Conservation (phyloP, 2,113 vertebrate genomes). For the Stictonetta naevosa region DNA sequence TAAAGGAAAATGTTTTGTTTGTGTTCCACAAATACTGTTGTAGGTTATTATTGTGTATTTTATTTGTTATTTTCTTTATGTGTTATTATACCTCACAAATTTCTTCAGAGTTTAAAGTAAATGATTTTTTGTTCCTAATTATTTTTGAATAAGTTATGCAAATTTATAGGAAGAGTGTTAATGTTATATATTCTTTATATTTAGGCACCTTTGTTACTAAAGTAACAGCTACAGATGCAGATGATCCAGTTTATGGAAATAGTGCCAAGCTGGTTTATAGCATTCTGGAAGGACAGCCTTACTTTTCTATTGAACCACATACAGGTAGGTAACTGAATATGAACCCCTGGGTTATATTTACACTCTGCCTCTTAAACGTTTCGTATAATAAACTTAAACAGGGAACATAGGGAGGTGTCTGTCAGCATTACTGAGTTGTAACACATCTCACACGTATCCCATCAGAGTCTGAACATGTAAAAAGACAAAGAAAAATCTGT, state of each 20-base stretch:
- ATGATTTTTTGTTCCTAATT: not conserved
- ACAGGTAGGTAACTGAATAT: slow-evolving; percentile 82
- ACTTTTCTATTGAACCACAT: slow-evolving; percentile 96
- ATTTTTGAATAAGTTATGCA: not conserved
- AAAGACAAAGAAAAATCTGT: not conserved
- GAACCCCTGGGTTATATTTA: not conserved
- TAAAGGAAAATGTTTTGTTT: slow-evolving; percentile 21
- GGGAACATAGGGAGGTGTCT: not conserved
- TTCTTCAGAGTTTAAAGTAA: not conserved
- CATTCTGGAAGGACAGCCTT: slow-evolving; percentile 97
- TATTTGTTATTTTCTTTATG: not conserved
- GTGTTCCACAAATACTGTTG: not conserved
- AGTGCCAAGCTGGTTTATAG: slow-evolving; percentile 97
- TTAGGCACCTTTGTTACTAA: slow-evolving; percentile 94
- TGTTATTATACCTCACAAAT: not conserved
- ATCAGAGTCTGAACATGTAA: not conserved
- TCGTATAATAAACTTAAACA: not conserved
- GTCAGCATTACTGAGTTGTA: not conserved
- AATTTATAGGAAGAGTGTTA: not conserved
- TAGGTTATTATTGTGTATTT: not conserved
- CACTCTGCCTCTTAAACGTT: fast-evolving
- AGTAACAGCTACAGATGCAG: slow-evolving; percentile 95
- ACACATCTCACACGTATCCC: not conserved
- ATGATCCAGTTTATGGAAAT: slow-evolving; percentile 97
- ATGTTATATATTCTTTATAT: slow-evolving; percentile 18